Percentiles rank a stretch among this genome's conserved stretches.
These are phyloP conservation scores for Serripes groenlandicus DNA, from an alignment of 2,888 invertebrate genomes.

Conservation along the genomic window DNA sequence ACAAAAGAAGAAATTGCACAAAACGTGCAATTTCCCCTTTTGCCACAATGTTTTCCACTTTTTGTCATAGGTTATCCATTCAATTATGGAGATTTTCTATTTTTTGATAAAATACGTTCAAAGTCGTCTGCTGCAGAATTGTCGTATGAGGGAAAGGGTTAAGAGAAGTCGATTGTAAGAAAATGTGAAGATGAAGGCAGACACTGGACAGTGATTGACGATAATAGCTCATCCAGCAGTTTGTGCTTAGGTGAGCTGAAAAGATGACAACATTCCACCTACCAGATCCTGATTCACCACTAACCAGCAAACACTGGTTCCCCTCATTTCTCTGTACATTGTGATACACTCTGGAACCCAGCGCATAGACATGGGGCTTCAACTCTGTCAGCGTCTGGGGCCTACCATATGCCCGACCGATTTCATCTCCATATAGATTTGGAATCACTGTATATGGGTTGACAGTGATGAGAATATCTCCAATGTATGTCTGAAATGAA, in stretches of 20 bases:
- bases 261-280: constrained; percentile 43
- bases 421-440: constrained; percentile 77
- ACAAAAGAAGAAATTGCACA: no score
- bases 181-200: no score
- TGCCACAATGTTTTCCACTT: no score
- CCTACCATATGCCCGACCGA: constrained; percentile 75
- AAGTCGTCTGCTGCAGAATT: no score
- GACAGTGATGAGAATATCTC: constrained; percentile 82
- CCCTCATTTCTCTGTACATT: constrained; percentile 71
- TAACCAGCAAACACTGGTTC: constrained; percentile 79
- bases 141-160: no score
- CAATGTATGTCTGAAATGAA: constrained; percentile 83
- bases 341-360: constrained; percentile 79
- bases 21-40: no score
- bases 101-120: no score
- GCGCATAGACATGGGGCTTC: constrained; percentile 81
- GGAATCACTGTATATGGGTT: constrained; percentile 81
- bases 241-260: background rate
- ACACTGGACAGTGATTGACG: no score
- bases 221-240: no score
- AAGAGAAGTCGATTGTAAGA: no score
- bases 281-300: constrained; percentile 83
- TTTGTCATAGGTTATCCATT: no score
- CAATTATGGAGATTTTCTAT: no score
- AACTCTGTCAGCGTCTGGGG: constrained; percentile 70